phyloP scores from a whole-genome alignment of 2,797 vertebrate species.

The Oreonectes daqikongensis region DNA sequence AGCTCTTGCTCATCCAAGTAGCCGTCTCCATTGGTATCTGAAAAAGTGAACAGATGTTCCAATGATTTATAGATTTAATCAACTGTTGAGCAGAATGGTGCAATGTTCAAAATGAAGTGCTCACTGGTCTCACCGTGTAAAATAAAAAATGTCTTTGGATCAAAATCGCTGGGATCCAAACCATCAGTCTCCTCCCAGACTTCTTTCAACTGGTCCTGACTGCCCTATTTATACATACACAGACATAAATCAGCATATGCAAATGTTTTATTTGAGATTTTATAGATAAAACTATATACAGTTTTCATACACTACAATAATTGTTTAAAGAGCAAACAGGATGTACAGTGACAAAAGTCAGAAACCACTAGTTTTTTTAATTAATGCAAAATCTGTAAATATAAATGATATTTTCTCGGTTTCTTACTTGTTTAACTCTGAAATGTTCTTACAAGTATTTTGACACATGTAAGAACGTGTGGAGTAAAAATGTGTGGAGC shows the following conservation, averaged over 20 bases:
- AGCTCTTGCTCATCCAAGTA: conserved; percentile 92
- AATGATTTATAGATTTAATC: not conserved
- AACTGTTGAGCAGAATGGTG: not conserved
- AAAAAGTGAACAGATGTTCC: conserved; percentile 42
- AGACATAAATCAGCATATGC: no score
- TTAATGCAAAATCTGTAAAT: no score
- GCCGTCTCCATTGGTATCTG: conserved; percentile 91
- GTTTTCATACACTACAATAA: not conserved
- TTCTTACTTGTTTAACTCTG: no score
- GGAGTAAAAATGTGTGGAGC: no score
- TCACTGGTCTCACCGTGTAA: conserved; percentile 84
- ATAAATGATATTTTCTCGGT: no score
- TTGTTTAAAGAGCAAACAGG: no score
- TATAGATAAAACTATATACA: not conserved
- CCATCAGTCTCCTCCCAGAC: conserved; percentile 95
- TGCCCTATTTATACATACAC: conserved; percentile 79
- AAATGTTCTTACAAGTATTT: no score
- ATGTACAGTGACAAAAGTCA: no score
- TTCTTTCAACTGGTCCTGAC: conserved; percentile 93
- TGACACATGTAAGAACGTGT: no score
- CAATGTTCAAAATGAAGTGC: not conserved
- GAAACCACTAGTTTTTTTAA: no score
- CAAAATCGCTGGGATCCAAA: conserved; percentile 89
- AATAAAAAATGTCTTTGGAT: conserved; percentile 95
- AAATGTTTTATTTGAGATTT: not conserved